Percentiles rank a stretch among this genome's conserved stretches.
phyloP scores from a whole-genome alignment of 1,140 invertebrate genomes.

The Asbolus verrucosus region DNA sequence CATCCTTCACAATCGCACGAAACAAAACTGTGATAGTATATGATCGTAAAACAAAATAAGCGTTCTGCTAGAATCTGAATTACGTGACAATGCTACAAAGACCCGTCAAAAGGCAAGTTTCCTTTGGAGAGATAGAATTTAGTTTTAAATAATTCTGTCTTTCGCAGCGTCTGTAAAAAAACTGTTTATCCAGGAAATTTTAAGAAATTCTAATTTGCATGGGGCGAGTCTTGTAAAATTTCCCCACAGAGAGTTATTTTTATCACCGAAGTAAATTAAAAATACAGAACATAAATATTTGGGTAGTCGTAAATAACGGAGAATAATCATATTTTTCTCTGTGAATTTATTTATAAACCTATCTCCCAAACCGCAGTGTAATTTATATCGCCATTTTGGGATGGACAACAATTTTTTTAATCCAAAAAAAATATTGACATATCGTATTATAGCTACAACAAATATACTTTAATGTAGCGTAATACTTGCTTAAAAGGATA shows the following conservation, averaged over 20 bases:
- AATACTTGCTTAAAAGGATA: too few relatives aligned
- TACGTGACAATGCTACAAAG: slow-evolving; percentile 35
- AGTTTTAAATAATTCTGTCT: not conserved
- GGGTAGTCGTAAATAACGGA: slow-evolving; percentile 25
- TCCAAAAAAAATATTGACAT: too few relatives aligned
- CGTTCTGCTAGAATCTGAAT: slow-evolving; percentile 27
- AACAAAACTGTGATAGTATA: slow-evolving; percentile 22
- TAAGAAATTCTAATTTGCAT: not conserved
- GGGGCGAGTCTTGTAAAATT: not conserved
- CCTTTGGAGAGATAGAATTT: too few relatives aligned
- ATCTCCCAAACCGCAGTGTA: slow-evolving; percentile 6
- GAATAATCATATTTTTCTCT: slow-evolving; percentile 30
- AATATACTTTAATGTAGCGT: too few relatives aligned
- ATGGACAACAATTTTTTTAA: too few relatives aligned
- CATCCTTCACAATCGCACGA: slow-evolving; percentile 1
- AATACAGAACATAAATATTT: slow-evolving; percentile 22
- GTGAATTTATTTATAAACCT: slow-evolving; percentile 31
- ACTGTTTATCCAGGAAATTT: slow-evolving; percentile 6
- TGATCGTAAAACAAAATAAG: slow-evolving; percentile 34
- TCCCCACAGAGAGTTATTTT: slow-evolving; percentile 20
- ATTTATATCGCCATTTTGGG: not conserved
- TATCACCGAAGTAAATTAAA: slow-evolving; percentile 27
- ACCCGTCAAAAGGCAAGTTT: slow-evolving; percentile 20
- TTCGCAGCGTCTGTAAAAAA: too few relatives aligned
- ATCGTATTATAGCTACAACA: too few relatives aligned